phyloP scores from a whole-genome alignment of 2,113 vertebrate genomes.

The Spea bombifrons region DNA sequence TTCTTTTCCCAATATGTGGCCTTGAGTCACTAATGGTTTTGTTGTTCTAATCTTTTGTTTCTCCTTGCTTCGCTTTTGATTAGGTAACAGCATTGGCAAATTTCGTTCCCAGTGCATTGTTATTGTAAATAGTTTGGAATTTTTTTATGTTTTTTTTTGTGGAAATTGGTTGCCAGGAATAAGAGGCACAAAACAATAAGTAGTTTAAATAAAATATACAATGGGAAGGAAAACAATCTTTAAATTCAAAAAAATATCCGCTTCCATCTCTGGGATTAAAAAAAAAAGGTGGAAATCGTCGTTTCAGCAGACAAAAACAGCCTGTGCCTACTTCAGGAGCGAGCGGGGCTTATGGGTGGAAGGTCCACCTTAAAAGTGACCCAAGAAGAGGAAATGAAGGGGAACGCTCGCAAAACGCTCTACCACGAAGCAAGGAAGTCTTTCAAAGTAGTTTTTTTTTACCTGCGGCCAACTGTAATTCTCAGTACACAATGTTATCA shows the following conservation, averaged over 20 bases:
- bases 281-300: background rate
- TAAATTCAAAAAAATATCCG: background rate
- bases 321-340: too few species aligned
- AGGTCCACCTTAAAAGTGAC: background rate
- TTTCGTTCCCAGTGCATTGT: background rate
- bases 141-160: too few species aligned
- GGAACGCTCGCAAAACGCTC: background rate
- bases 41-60: background rate
- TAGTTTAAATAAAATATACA: background rate
- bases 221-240: background rate
- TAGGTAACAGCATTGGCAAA: background rate
- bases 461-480: constrained; percentile 44
- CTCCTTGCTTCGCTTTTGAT: background rate
- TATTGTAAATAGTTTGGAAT: background rate
- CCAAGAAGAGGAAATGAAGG: constrained; percentile 8
- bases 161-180: background rate
- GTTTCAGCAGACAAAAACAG: background rate
- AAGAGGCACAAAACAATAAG: background rate
- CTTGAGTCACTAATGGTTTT: too few species aligned
- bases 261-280: background rate
- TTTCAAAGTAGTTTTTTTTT: constrained; percentile 33
- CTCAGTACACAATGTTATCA: constrained; percentile 69
- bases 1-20: too few species aligned
- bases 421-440: constrained; percentile 43
- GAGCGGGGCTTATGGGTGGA: background rate